Evolutionary conservation across 2,113 vertebrate species (phyloP), one percentile per base, ranked within the genome.

Genomic region (Tachysurus fulvidraco): DNA sequence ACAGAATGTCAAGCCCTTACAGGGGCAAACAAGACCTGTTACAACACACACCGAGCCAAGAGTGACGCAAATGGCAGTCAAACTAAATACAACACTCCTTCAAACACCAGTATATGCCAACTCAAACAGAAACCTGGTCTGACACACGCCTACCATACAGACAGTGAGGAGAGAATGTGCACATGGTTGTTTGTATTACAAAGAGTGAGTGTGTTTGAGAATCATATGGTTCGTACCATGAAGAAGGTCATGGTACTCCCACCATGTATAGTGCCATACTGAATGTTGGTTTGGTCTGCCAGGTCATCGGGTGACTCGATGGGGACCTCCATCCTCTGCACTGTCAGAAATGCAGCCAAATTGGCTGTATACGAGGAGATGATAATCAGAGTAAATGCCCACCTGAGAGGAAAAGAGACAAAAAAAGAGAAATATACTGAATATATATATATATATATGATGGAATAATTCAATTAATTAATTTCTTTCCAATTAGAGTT

Each of bases 191-290:
- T 46, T 52, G 64, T 6, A 23, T 50, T 83, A 21, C 50, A 1
- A 25, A 83, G 25, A 11, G 16, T 25, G 3, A 28, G n/a, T 30
- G 62, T 11, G 25, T n/a, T 76, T 76, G 44, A 73, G 12, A 52
- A 52, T 50, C 50, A 55, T 36, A 54, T 52, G 36, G 46, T 2
- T 55, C 86, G 83, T 84, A 97, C 97, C 96, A 98, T 97, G 91
- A 98, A 98, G 96, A 98, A 98, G 93, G 97, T 97, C 97, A 98
- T 98, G 85, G 97, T 98, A 91, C 96, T 97, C 1, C 97, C 97
- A 0, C 96, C 97, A 2, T 98, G 97, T 91, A 98, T 97, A 85
- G 97, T 98, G 50, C 97, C 97, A 0, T 98, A 98, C 91, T 98
- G 97, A 23, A 98, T 98, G 93, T 98, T 98, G 92, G 97, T 98